Evolutionary conservation across 2,888 invertebrate species (phyloP).

Genomic region (Cantharis flavilabris): DNA sequence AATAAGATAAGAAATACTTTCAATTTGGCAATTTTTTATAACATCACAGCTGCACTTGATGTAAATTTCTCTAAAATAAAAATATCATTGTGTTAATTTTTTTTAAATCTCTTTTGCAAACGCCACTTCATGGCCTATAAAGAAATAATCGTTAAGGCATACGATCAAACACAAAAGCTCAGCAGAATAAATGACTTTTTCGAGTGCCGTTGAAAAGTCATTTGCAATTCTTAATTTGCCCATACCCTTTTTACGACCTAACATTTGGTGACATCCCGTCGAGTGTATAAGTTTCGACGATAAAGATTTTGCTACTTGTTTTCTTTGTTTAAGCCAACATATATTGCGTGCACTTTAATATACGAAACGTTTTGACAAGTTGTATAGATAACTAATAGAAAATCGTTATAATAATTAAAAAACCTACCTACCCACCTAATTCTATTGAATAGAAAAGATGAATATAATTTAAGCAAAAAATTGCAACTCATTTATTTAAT

Average conservation of each 20-base stretch:
- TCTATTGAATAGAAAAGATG: neutral
- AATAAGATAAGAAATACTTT: neutral
- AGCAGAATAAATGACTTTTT: conserved; percentile 5
- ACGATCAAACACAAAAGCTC: conserved; percentile 21
- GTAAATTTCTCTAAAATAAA: neutral
- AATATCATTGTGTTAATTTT: neutral
- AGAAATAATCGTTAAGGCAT: conserved; percentile 17
- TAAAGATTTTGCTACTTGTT: neutral
- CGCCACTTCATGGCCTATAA: neutral
- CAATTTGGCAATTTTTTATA: neutral
- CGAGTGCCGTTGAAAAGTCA: conserved; percentile 26
- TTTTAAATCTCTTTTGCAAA: neutral
- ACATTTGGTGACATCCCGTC: conserved; percentile 23
- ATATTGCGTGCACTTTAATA: neutral
- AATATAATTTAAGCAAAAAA: conserved; percentile 3
- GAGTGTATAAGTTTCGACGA: conserved; percentile 1
- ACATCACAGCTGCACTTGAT: neutral
- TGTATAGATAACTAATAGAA: neutral
- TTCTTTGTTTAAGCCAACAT: neutral
- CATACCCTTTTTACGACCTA: conserved; percentile 20
- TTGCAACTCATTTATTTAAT: conserved; percentile 24
- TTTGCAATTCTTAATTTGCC: conserved; percentile 28
- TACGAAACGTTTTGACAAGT: neutral
- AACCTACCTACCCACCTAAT: neutral
- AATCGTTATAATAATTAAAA: neutral